Evolutionary conservation across 92 coral and sea anemone species (phyloP).

Genomic region (Porites lobata): DNA sequence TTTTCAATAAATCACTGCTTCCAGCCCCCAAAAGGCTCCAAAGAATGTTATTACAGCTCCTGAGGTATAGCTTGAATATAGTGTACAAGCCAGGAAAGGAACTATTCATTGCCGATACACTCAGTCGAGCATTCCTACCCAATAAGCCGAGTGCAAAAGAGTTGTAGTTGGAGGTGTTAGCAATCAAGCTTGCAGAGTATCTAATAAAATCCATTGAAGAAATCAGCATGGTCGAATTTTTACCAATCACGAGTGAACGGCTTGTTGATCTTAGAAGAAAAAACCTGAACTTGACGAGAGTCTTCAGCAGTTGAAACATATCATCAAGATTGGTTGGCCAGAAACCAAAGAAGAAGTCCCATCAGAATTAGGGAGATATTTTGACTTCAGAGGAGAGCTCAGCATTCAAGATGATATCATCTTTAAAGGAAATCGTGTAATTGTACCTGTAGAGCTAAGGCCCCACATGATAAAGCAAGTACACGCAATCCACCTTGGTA

Average conservation of each 20-base stretch:
- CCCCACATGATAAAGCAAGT: constrained; percentile 22
- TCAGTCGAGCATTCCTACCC: constrained; percentile 5
- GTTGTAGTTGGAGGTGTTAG: background rate
- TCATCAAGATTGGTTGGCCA: constrained; percentile 8
- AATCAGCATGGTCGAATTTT: constrained; percentile 2
- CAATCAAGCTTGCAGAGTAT: background rate
- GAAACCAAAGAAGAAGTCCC: constrained; percentile 2
- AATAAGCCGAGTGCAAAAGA: background rate
- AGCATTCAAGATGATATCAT: constrained; percentile 23
- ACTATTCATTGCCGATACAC: constrained; percentile 35
- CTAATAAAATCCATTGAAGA: background rate
- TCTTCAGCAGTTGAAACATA: constrained; percentile 7
- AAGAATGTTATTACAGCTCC: constrained; percentile 31
- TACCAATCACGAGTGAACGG: constrained; percentile 26
- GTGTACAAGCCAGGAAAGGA: constrained; percentile 42
- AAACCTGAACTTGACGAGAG: background rate
- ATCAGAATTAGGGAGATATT: background rate
- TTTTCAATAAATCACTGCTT: constrained; percentile 13
- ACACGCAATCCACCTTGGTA: constrained; percentile 31
- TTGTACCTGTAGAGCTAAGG: constrained; percentile 27
- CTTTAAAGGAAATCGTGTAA: constrained; percentile 19
- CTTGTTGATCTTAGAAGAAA: background rate
- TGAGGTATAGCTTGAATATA: constrained; percentile 11
- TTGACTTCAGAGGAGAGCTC: constrained; percentile 15
- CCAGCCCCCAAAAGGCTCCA: constrained; percentile 29